Base-by-base conservation (phyloP, 1,140 invertebrate species). In the Bombus pyrosoma region DNA sequence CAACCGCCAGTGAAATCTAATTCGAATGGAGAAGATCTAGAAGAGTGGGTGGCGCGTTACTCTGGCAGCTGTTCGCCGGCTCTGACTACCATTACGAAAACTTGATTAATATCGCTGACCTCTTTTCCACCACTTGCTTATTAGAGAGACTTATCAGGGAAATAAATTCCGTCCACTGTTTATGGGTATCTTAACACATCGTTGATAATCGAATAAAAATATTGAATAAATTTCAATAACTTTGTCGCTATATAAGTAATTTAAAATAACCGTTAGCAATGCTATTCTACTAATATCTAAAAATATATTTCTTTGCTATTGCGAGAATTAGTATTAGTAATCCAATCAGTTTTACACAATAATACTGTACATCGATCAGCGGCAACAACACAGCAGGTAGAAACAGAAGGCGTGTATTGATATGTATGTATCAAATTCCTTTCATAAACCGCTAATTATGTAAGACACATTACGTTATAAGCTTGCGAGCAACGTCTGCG, bases 41-140 rank as follows among this genome's bases (percentile, higher is more conserved):
- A 53, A 32, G 47, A 62, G 83, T 85, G 82, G 82, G 69, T 81
- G 66, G 3, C 69, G 64, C 75, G 64, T 12, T 66, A 77, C 39
- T 32, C 75, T 76, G 74, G 84, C 82, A 86, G 71, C 86, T 88
- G 88, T 85, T 87, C 75, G 22, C 69, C 66, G 69, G 80, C 64
- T 85, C 78, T 72, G 47, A 41, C 83, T 77, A 87, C 87, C 87
- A 91, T 92, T 91, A 89, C 90, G 87, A 91, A 90, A 91, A 88
- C 83, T 72, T 81, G 39, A 28, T 69, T 89, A 86, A 91, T 94
- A 93, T 92, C 92, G 90, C 91, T 92, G 92, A 93, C 91, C 92
- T 91, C 91, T 88, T 93, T 93, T 90, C 28, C 28, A n/a, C 2
- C 28, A 62, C 28, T 91, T 28, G 9, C 22, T 41, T 47, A 22